Evolutionary conservation across 2,888 invertebrate genomes (phyloP), one percentile per base, ranked within the genome.

Genomic region (Drosophila lutescens): DNA sequence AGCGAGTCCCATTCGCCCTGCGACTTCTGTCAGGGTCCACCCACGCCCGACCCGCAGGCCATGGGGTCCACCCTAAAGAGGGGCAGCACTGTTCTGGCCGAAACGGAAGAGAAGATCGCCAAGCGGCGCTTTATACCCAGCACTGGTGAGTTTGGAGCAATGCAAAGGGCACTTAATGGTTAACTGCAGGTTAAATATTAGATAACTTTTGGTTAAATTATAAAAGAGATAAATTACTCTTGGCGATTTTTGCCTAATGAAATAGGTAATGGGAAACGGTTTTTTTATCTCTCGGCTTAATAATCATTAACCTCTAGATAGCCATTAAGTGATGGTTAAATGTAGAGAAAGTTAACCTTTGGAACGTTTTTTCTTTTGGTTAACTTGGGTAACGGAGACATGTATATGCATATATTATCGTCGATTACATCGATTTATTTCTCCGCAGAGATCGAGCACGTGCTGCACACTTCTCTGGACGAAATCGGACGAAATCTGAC

Each of bases 401-500:
- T n/a, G n/a, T 26, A 5, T 26, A 26, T 26, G 26, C 26, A 1
- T 6, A 26, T 26, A 26, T 26, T 26, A 26, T 20, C 20, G 20
- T 20, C 20, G 20, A 20, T 20, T 20, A 20, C 20, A 20, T 20
- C 20, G 20, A 26, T 4, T 6, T 10, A 30, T 46, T 26, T 46
- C n/a, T 4, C 50, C 12, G 66, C 75, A 91, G 91, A 91, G 51
- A 88, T 91, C 46, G 79, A 87, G 56, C 87, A 91, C 61, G 91
- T 86, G 34, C 77, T 92, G 12, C 84, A 86, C 32, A 89, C 71
- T 63, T 90, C 91, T 10, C 82, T 92, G 66, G 85, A 90, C 59
- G 90, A 91, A 65, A 86, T 92, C 12, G 90, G 88, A 43, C 86
- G 89, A 30, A 89, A 89, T 17, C 76, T 92, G 68, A 74, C 88